phyloP scores from a whole-genome alignment of 1,140 invertebrate species.

The Euborellia annulipes region DNA sequence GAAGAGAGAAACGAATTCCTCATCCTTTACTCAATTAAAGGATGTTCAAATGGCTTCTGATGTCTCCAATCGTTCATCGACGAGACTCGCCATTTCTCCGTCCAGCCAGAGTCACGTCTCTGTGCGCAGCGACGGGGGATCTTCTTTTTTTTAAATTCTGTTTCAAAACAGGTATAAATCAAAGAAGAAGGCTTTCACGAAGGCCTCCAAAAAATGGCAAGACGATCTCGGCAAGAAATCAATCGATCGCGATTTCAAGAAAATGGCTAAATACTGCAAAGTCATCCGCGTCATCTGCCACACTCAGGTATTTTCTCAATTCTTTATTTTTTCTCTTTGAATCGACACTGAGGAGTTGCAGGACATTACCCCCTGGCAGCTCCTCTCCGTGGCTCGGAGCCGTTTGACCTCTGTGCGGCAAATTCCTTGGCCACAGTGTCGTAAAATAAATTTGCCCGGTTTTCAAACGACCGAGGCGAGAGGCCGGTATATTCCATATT shows the following conservation, averaged over 20 bases:
- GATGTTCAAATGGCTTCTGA: no score
- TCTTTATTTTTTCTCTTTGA: neutral
- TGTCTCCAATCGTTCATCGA: no score
- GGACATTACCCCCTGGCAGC: constrained; percentile 1
- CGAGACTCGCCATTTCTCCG: no score
- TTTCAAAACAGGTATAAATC: constrained; percentile 80
- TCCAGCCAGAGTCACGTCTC: no score
- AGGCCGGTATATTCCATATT: constrained; percentile 50
- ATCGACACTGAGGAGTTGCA: neutral
- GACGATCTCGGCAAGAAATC: constrained; percentile 91
- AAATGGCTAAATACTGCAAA: constrained; percentile 97
- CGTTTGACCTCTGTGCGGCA: constrained; percentile 9
- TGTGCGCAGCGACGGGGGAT: no score
- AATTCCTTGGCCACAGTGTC: constrained; percentile 32
- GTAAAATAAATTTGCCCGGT: constrained; percentile 34
- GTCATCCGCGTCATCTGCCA: constrained; percentile 93
- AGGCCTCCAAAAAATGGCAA: constrained; percentile 96
- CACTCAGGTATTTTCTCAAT: constrained; percentile 62
- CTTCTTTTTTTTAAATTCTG: no score
- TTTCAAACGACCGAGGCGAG: constrained; percentile 28
- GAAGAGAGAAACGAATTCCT: constrained; percentile 19
- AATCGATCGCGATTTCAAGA: constrained; percentile 91
- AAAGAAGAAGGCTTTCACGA: constrained; percentile 99
- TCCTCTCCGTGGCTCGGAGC: constrained; percentile 9
- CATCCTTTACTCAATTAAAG: neutral